These are phyloP conservation scores for Rhincodon typus DNA, from an alignment of 2,797 vertebrate species.

Conservation along the genomic window DNA sequence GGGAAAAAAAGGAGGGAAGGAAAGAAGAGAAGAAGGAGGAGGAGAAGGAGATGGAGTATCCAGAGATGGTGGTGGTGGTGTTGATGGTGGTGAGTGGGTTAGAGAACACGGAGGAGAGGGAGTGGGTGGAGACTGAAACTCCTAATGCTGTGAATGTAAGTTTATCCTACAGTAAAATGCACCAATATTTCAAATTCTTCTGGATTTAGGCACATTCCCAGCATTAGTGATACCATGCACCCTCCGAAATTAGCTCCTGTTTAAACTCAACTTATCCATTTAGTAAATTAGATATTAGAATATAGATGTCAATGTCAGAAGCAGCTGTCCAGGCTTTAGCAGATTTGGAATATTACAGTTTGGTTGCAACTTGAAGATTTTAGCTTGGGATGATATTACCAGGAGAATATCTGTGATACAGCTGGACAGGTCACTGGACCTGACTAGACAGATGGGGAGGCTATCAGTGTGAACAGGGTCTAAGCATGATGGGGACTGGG, in stretches of 20 bases:
- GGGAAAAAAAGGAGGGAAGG: no score
- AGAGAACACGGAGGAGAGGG: no score
- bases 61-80: no score
- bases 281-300: background rate
- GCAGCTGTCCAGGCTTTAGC: background rate
- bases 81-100: no score
- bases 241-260: background rate
- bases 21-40: background rate
- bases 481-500: no score
- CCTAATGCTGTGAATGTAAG: no score
- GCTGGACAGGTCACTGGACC: no score
- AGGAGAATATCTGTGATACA: background rate
- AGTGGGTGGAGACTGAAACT: no score
- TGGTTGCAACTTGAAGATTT: background rate
- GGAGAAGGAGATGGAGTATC: background rate
- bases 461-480: no score
- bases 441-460: no score
- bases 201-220: background rate
- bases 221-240: background rate
- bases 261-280: slow-evolving; percentile 13
- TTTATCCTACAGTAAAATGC: no score
- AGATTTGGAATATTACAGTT: no score
- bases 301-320: background rate
- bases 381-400: background rate
- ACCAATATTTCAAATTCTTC: background rate